Base-by-base conservation (phyloP, 2,888 invertebrate species). In the Tuberolachnus salignus region DNA sequence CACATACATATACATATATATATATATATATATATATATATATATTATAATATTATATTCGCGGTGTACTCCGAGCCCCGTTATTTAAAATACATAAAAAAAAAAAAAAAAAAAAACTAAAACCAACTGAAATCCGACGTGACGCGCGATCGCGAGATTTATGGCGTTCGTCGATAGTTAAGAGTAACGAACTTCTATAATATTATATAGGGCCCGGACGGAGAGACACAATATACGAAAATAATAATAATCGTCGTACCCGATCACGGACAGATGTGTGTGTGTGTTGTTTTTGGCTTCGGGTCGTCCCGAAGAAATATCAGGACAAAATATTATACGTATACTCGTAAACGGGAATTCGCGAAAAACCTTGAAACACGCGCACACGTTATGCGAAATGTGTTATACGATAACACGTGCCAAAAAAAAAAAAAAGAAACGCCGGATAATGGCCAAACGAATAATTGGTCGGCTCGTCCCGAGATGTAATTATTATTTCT, bases 81-180 rank as follows among this genome's bases (percentile, higher is more conserved):
- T 26, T 72, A 49, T 59, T 57, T 16, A 57, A 44, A n/a, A 51
- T 23, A n/a, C 49, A 51, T 1, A 51, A 46, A 23, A 34, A 49
- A 61, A 26, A 72, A 59, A 49, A 21, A 53, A 13, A n/a, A 51
- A 53, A 9, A 9, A 8, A 21, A 57, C 1, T 11, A 55, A n/a
- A 23, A 23, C 55, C 55, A 10, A 71, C 44, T 44, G 21, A 49
- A 51, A 63, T 51, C 21, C 21, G 51, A 51, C 51, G 51, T 51
- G 72, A 72, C 72, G 57, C 72, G 57, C 23, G 46, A 10, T 3
- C 34, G 72, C 19, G 61, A 73, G 73, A 73, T 73, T 73, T 72
- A 72, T 61, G 51, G 61, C 61, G 19, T 61, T 49, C 49, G 61
- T 49, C 49, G 61, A 61, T 26, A 72, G 34, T 61, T n/a, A n/a